These are phyloP conservation scores for Dipodomys merriami DNA, from an alignment of 2,113 vertebrate species.

Conservation along the genomic window DNA sequence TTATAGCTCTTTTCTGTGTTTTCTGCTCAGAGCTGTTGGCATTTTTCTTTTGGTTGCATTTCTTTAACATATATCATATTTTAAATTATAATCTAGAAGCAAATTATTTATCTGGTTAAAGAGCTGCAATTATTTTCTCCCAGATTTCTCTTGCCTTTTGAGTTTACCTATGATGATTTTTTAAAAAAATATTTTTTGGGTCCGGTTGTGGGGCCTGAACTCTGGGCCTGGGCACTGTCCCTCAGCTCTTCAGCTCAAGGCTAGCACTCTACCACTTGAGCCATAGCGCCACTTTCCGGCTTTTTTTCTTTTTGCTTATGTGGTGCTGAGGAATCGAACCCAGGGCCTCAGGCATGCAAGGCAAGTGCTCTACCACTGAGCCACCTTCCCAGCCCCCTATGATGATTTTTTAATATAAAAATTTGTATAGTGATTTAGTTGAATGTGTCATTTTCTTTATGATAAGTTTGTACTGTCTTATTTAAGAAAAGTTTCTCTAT, in stretches of 20 bases:
- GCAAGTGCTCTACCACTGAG: too few species aligned
- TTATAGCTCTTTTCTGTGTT: background rate
- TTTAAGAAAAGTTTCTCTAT: background rate
- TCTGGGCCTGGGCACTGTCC: too few species aligned
- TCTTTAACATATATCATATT: background rate
- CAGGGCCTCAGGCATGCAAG: too few species aligned
- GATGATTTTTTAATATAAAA: background rate
- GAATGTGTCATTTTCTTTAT: background rate
- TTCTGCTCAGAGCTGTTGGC: background rate
- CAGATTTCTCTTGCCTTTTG: background rate
- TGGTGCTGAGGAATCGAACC: too few species aligned
- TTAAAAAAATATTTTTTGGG: too few species aligned
- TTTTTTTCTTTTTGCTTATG: too few species aligned
- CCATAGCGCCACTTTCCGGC: too few species aligned
- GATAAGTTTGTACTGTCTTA: background rate
- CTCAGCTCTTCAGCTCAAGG: too few species aligned
- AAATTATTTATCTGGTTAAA: background rate
- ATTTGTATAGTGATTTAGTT: constrained; percentile 5
- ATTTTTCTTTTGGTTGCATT: background rate
- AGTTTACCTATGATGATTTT: background rate
- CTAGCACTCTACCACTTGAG: too few species aligned
- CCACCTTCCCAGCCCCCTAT: too few species aligned
- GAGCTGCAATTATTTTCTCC: background rate
- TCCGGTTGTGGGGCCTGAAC: too few species aligned
- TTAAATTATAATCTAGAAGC: background rate